Conservation (phyloP, 2,113 vertebrate genomes). For the Phoenicopterus ruber region DNA sequence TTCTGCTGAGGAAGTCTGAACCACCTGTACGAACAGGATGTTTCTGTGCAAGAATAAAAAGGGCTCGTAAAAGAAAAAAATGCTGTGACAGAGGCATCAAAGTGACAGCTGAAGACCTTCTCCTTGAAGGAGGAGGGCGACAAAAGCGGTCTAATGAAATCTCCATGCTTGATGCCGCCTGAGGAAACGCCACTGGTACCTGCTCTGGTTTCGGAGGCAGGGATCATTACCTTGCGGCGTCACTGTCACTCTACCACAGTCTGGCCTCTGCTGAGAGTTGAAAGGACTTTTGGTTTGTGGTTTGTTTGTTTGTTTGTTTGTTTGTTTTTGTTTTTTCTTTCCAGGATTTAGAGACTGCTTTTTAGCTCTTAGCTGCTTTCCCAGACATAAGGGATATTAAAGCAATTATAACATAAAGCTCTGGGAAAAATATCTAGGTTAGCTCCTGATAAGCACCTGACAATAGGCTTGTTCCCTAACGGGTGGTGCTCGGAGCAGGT, state of each 20-base stretch:
- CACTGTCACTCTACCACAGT: neutral
- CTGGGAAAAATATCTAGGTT: neutral
- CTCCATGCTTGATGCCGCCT: neutral
- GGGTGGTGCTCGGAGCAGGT: neutral
- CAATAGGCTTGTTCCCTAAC: neutral
- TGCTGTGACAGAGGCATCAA: neutral
- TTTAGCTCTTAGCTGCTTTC: neutral
- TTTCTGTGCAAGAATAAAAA: neutral
- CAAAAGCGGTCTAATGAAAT: neutral
- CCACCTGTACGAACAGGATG: fast-evolving
- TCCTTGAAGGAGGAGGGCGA: neutral
- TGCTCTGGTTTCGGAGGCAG: neutral
- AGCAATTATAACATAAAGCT: neutral
- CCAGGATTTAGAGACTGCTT: neutral
- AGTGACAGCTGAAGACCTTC: neutral
- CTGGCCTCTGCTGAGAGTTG: neutral
- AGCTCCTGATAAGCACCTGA: neutral
- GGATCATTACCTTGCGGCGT: neutral
- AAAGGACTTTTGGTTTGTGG: neutral
- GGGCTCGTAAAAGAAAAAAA: neutral
- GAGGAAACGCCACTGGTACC: neutral
- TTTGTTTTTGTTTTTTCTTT: neutral
- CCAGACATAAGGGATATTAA: neutral
- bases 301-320: no score
- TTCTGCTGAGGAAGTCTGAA: neutral